Percentiles rank a stretch among this genome's conserved stretches.
Evolutionary conservation across 2,888 invertebrate genomes (phyloP).

Genomic region (Ceraclea dissimilis): DNA sequence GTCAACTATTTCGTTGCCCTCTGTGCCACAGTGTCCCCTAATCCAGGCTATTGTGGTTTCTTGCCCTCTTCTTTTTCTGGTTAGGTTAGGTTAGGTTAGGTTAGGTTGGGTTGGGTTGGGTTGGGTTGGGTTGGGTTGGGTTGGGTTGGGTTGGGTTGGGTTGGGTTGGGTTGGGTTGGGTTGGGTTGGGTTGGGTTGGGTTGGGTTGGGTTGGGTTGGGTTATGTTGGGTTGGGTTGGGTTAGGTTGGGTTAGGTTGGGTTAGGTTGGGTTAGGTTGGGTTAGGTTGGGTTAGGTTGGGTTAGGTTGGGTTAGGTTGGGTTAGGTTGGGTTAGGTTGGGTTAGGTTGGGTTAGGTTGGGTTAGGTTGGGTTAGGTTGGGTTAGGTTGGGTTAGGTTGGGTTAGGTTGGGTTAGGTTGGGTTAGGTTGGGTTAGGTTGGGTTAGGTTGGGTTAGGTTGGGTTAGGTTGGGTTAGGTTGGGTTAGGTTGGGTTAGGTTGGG

Average conservation of each 20-base stretch:
- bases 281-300: conserved; percentile 8
- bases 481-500: not conserved
- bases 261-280: conserved; percentile 8
- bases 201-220: conserved; percentile 6
- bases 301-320: conserved; percentile 12
- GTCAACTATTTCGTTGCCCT: too few species aligned
- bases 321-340: conserved; percentile 12
- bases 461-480: conserved; percentile 1
- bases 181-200: conserved; percentile 5
- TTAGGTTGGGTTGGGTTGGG: conserved; percentile 11
- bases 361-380: conserved; percentile 10
- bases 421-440: not conserved
- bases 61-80: too few species aligned
- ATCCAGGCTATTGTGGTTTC: too few species aligned
- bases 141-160: conserved; percentile 5
- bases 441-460: not conserved
- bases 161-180: conserved; percentile 5
- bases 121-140: conserved; percentile 14
- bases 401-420: not conserved
- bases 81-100: conserved; percentile 15
- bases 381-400: conserved; percentile 3
- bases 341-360: conserved; percentile 11
- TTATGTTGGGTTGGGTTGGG: conserved; percentile 5
- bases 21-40: too few species aligned
- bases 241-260: conserved; percentile 7